Evolutionary conservation across 2,888 invertebrate genomes (phyloP), one percentile per base, ranked within the genome.

Genomic region (Brachyptera putata): DNA sequence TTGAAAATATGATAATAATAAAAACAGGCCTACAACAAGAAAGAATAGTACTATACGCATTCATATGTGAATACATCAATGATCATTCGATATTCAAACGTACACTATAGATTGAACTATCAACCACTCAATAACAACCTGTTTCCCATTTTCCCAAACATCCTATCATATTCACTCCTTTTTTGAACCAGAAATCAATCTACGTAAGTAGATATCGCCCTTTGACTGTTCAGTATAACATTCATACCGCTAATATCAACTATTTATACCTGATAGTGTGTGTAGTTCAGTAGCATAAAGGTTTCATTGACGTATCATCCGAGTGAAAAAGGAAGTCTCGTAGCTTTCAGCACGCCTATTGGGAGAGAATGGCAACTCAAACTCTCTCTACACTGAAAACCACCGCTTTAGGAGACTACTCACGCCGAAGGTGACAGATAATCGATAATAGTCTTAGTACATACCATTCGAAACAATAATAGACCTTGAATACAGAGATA

Each of bases 341-440:
- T n/a, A n/a, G n/a, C n/a, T n/a, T n/a, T n/a, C n/a, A n/a, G n/a
- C n/a, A n/a, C n/a, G n/a, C n/a, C n/a, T n/a, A n/a, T n/a, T n/a
- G n/a, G n/a, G n/a, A 34, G 21, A 53, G 53, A 53, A 53, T 53
- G 53, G 36, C 53, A 53, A 53, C 53, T 53, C 53, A 53, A 36
- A 53, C 53, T 53, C n/a, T 53, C n/a, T n/a, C 25, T 50, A 41
- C 3, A 46, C 53, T 53, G 34, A 53, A 36, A 53, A 21, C 53
- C 53, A 36, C 18, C 53, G 53, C 53, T 53, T 21, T 5, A 11
- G 24, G 53, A 36, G 53, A 53, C 36, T 24, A n/a, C 46, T 53
- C 53, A 36, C 22, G 18, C 36, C 53, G 36, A 53, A n/a, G 53
- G 53, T 53, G 53, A 53, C 53, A 53, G 34, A 21, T 53, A 53